Evolutionary conservation across 2,113 vertebrate genomes (phyloP), one percentile per base, ranked within the genome.

Genomic region (Triplophysa rosa): DNA sequence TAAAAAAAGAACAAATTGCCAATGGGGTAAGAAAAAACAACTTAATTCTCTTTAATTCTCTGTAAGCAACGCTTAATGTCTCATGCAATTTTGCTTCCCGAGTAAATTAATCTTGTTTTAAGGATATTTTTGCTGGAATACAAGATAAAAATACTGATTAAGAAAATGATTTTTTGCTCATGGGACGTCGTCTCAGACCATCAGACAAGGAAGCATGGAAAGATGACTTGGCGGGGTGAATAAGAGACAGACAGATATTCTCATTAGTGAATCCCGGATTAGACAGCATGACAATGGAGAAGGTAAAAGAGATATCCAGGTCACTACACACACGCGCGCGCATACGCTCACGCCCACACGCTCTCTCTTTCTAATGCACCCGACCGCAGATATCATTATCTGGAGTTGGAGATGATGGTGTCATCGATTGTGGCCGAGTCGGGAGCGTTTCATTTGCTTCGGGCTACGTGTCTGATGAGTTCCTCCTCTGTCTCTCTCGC

Each of bases 401-500:
- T 79, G 70, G 76, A 82, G 83, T 70, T 65, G 70, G 76, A 84
- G 83, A 79, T 80, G 82, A 82, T 84, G 83, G 89, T 90, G 87
- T 84, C 89, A 89, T 90, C 82, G 87, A 90, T 89, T 87, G 87
- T 87, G 84, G 74, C 81, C 69, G 82, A 90, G 89, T 86, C 76
- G 80, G 79, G 87, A 79, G 85, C 77, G 85, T 89, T 85, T 88
- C 85, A 85, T 87, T 88, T 49, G 80, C 80, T 85, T 82, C 70
- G 77, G 87, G 86, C 87, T 86, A 77, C 85, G 86, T 82, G 88
- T 86, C 85, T 87, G 85, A 89, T 85, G 88, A 88, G 83, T 87
- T 59, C 77, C 87, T 86, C 86, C 86, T 88, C 59, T 74, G 45
- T 75, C 47, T 68, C 62, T 63, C n/a, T 73, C 37, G 58, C 56